phyloP scores from a whole-genome alignment of 2,888 invertebrate genomes.

The Harpalus rubripes region DNA sequence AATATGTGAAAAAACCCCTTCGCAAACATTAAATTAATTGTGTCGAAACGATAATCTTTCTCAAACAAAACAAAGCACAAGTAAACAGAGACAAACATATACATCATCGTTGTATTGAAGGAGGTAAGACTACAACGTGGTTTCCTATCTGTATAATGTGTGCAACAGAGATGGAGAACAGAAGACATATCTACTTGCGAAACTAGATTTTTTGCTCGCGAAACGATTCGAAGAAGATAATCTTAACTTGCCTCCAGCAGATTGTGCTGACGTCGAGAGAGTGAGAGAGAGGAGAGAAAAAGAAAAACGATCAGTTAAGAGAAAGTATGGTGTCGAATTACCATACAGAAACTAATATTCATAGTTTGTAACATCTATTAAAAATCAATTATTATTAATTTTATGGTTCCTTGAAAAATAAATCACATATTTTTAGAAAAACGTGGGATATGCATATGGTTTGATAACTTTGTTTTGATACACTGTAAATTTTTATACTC shows the following conservation, averaged over 20 bases:
- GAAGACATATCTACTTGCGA: conserved; percentile 38
- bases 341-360: not conserved
- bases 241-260: conserved; percentile 32
- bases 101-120: not conserved
- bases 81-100: conserved; percentile 22
- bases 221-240: conserved; percentile 34
- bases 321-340: not conserved
- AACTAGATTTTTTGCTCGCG: conserved; percentile 48
- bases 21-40: conserved; percentile 26
- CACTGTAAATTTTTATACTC: too few relatives aligned
- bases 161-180: not conserved
- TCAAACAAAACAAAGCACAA: conserved; percentile 44
- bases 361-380: not conserved
- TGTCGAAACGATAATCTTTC: conserved; percentile 50
- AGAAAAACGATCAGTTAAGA: not conserved
- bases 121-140: not conserved
- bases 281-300: not conserved
- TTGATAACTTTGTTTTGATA: too few relatives aligned
- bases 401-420: too few relatives aligned
- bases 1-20: conserved; percentile 1
- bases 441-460: too few relatives aligned
- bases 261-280: conserved; percentile 9
- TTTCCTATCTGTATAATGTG: not conserved
- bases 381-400: not conserved
- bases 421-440: too few relatives aligned